These are phyloP conservation scores for Paratrypauchen microcephalus DNA, from an alignment of 2,797 vertebrate species.

Conservation along the genomic window DNA sequence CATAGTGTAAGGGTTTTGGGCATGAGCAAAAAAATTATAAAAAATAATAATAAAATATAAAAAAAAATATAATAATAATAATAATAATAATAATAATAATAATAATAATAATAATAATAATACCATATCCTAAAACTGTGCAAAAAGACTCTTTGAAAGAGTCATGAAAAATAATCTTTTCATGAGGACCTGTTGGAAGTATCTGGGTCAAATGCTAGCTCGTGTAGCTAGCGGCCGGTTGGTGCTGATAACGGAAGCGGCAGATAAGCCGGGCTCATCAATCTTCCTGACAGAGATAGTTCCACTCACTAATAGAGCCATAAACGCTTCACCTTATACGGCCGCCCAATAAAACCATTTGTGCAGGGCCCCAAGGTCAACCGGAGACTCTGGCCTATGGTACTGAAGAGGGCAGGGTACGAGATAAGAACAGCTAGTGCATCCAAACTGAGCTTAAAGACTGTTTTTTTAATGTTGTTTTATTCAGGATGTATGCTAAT, in stretches of 20 bases:
- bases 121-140: too few species aligned
- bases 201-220: slow-evolving; percentile 47
- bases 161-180: too few species aligned
- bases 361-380: slow-evolving; percentile 80
- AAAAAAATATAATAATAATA: too few species aligned
- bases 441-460: background rate
- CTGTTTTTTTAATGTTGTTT: too few species aligned
- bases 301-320: slow-evolving; percentile 68
- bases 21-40: too few species aligned
- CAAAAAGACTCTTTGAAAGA: too few species aligned
- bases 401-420: background rate
- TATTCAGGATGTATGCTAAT: background rate
- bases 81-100: too few species aligned
- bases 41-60: too few species aligned
- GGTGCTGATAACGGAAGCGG: slow-evolving; percentile 69
- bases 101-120: too few species aligned
- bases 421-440: background rate
- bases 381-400: slow-evolving; percentile 13
- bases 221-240: slow-evolving; percentile 64
- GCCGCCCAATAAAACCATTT: slow-evolving; percentile 78
- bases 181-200: slow-evolving; percentile 37
- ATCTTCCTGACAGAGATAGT: slow-evolving; percentile 72
- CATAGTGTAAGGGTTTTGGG: too few species aligned
- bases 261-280: slow-evolving; percentile 74
- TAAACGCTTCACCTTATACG: slow-evolving; percentile 76